Conservation (phyloP, 1,140 invertebrate species). For the Sminthurides bifidus region DNA sequence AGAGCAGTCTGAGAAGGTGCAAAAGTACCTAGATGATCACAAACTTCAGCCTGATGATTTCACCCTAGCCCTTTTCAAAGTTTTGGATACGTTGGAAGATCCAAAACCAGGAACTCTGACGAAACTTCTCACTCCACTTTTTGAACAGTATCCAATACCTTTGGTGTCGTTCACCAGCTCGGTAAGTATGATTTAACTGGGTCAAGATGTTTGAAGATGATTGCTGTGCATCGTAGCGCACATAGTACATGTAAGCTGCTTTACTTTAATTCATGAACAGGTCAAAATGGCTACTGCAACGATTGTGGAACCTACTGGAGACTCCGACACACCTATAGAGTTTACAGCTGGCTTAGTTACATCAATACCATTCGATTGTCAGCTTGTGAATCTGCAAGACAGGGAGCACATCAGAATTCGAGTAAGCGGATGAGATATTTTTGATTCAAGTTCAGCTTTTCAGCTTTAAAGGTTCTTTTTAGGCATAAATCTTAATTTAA, state of each 20-base stretch:
- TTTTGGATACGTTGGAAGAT: constrained; percentile 62
- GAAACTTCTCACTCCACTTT: constrained; percentile 63
- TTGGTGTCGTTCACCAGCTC: constrained; percentile 28
- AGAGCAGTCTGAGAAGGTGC: constrained; percentile 46
- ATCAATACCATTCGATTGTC: constrained; percentile 71
- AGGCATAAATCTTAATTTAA: too few relatives aligned
- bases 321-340: constrained; percentile 74
- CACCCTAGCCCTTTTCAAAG: constrained; percentile 61
- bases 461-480: too few relatives aligned
- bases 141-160: constrained; percentile 43
- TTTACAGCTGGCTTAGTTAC: constrained; percentile 84
- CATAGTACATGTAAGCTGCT: not conserved
- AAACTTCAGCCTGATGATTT: constrained; percentile 54
- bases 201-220: too few relatives aligned
- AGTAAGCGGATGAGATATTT: constrained; percentile 17
- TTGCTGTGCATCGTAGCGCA: not conserved
- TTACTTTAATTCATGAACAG: constrained; percentile 37
- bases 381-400: constrained; percentile 65
- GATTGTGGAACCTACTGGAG: constrained; percentile 70
- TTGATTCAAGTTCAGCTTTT: too few relatives aligned
- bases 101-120: constrained; percentile 71
- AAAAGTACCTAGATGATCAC: constrained; percentile 38
- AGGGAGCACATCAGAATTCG: constrained; percentile 60
- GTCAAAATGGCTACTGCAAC: constrained; percentile 63
- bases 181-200: constrained; percentile 18